phyloP scores from a whole-genome alignment of 2,888 invertebrate genomes.

The Diploptera punctata region DNA sequence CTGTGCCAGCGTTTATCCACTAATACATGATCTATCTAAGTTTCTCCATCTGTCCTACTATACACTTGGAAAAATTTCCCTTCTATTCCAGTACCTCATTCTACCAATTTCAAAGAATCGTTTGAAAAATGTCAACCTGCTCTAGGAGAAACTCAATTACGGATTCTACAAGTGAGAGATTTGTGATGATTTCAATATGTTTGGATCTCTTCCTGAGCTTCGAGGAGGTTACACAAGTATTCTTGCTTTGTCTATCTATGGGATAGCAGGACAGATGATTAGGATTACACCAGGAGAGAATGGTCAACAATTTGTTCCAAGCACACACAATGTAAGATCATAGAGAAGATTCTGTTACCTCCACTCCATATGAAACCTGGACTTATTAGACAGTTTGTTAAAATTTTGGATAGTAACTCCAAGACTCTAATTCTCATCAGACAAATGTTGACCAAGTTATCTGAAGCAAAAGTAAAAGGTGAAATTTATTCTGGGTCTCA shows the following conservation, averaged over 20 bases:
- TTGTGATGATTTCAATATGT: neutral
- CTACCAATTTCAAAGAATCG: neutral
- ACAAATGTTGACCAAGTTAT: slow-evolving; percentile 6
- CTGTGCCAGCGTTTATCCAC: too few species aligned
- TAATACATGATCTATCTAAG: too few species aligned
- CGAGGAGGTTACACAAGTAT: neutral
- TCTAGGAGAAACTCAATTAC: neutral
- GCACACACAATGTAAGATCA: too few species aligned
- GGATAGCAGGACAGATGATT: neutral
- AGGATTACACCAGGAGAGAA: neutral
- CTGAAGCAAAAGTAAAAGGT: slow-evolving; percentile 3
- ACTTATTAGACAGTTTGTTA: neutral
- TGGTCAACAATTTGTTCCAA: too few species aligned
- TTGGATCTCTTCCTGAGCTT: slow-evolving; percentile 1
- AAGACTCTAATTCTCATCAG: neutral
- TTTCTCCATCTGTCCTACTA: too few species aligned
- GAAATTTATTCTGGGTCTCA: too few species aligned
- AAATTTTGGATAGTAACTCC: slow-evolving; percentile 13
- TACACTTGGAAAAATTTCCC: neutral
- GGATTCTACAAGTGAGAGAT: neutral
- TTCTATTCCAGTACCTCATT: slow-evolving; percentile 9
- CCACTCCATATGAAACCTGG: slow-evolving; percentile 19
- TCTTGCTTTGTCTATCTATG: neutral
- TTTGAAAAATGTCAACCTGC: neutral
- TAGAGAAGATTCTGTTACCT: neutral